Evolutionary conservation across 2,888 invertebrate species (phyloP).

Genomic region (Neoitamus cyanurus): DNA sequence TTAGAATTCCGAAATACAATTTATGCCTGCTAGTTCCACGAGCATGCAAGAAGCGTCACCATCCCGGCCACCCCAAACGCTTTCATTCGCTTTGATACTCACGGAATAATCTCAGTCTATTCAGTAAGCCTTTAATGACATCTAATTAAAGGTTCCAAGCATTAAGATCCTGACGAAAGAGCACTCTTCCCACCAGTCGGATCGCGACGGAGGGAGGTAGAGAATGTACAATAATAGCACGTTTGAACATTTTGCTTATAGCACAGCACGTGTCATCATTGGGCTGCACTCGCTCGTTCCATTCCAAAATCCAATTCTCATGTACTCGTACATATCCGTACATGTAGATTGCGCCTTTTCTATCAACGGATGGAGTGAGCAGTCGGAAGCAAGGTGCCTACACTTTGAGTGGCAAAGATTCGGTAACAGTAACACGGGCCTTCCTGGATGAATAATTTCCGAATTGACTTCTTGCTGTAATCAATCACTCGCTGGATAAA

Average conservation of each 20-base stretch:
- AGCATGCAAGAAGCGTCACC: not conserved
- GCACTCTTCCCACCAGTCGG: not conserved
- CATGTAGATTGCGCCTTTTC: not conserved
- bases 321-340: not conserved
- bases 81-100: not conserved
- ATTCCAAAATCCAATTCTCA: not conserved
- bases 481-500: not conserved
- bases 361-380: not conserved
- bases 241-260: not conserved
- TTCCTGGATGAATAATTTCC: not conserved
- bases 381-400: not conserved
- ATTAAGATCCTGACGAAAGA: not conserved
- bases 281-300: not conserved
- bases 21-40: not conserved
- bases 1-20: not conserved
- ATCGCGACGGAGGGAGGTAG: not conserved
- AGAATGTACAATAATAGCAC: not conserved
- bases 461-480: not conserved
- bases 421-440: not conserved
- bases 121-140: constrained; percentile 16
- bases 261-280: not conserved
- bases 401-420: not conserved
- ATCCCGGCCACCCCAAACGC: not conserved
- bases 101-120: not conserved
- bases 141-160: constrained; percentile 16